A percentile compares a stretch with the other conserved stretches of the same genome.
Evolutionary conservation across 2,888 invertebrate species (phyloP).

Genomic region (Plebejus argus): DNA sequence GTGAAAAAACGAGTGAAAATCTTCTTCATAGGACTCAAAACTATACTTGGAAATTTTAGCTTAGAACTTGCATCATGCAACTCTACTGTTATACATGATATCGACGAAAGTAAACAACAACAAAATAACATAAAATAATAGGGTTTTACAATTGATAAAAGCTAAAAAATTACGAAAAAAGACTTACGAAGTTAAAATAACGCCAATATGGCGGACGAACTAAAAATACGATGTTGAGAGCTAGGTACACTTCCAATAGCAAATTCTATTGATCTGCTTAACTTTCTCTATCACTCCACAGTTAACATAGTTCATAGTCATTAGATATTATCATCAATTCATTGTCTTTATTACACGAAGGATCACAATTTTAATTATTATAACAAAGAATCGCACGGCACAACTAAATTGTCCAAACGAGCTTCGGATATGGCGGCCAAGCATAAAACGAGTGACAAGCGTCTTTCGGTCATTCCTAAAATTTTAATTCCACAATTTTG

Average conservation of each 20-base stretch:
- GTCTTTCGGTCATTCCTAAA: conserved; percentile 63
- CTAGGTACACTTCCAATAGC: conserved; percentile 72
- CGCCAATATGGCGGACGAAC: conserved; percentile 87
- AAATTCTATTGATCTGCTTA: conserved; percentile 68
- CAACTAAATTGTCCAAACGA: conserved; percentile 75
- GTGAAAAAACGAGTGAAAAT: conserved; percentile 62
- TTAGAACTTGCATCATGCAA: conserved; percentile 61
- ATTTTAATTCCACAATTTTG: conserved; percentile 57
- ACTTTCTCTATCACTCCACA: conserved; percentile 70
- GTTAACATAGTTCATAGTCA: conserved; percentile 63
- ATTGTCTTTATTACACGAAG: conserved; percentile 62
- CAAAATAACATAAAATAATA: conserved; percentile 66
- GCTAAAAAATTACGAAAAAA: conserved; percentile 74
- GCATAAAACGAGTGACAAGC: conserved; percentile 67
- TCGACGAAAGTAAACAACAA: conserved; percentile 76
- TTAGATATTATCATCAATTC: conserved; percentile 60
- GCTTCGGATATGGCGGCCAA: conserved; percentile 81
- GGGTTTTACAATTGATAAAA: conserved; percentile 61
- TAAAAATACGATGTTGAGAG: conserved; percentile 79
- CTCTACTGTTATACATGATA: conserved; percentile 59
- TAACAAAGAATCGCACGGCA: conserved; percentile 78
- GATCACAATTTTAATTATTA: conserved; percentile 71
- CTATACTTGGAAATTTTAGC: conserved; percentile 58
- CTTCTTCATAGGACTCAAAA: conserved; percentile 68
- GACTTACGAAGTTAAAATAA: conserved; percentile 81